A percentile compares a stretch with the other conserved stretches of the same genome.
phyloP scores from a whole-genome alignment of 2,113 vertebrate genomes.

The Mustela lutreola region DNA sequence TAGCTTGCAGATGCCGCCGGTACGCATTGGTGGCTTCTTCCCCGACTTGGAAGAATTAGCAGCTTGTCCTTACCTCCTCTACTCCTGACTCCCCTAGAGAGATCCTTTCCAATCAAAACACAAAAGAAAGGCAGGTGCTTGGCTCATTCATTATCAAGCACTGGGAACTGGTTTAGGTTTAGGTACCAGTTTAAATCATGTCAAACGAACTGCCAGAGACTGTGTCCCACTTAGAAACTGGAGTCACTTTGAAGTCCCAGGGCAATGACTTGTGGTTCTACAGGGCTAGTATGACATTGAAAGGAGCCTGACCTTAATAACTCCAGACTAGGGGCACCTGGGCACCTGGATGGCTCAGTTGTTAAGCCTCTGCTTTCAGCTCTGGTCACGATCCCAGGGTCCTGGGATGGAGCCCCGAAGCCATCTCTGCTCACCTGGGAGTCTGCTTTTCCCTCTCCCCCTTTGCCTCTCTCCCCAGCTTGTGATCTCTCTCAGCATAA shows the following conservation, averaged over 20 bases:
- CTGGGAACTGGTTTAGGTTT: slow-evolving; percentile 32
- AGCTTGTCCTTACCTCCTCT: neutral
- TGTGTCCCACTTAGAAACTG: neutral
- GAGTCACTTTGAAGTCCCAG: neutral
- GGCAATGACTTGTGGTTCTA: neutral
- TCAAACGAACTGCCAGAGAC: neutral
- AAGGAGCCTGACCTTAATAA: slow-evolving; percentile 38
- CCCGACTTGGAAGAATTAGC: neutral
- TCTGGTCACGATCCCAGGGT: neutral
- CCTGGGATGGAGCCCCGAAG: neutral
- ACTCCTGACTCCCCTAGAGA: neutral
- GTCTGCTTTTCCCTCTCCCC: neutral
- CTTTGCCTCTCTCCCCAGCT: neutral
- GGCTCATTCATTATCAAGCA: slow-evolving; percentile 17
- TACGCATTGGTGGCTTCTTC: neutral
- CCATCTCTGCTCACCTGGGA: neutral
- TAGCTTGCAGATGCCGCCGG: neutral
- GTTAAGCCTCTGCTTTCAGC: neutral
- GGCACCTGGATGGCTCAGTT: neutral
- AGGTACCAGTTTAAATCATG: neutral
- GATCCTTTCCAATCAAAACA: neutral
- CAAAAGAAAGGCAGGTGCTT: neutral
- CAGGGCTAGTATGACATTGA: neutral
- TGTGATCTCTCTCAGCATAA: neutral
- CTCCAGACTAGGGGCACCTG: neutral